A percentile compares a stretch with the other conserved stretches of the same genome.
Conservation (phyloP, 2,113 vertebrate genomes). For the Phrynocephalus versicolor region DNA sequence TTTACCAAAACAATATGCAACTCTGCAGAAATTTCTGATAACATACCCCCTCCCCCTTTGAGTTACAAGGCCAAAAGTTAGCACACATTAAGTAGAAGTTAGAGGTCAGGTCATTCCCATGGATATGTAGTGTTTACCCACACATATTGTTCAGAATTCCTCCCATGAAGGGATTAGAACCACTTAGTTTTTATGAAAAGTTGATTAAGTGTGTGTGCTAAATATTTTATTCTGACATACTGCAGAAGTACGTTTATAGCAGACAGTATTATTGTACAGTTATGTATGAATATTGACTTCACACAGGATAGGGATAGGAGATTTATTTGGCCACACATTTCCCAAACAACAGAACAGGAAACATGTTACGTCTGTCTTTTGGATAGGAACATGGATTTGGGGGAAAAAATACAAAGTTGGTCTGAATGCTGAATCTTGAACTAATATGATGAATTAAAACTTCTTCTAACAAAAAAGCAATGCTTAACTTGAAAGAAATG, state of each 20-base stretch:
- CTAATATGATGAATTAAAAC: background rate
- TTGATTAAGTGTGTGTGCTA: background rate
- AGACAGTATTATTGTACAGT: background rate
- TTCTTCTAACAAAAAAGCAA: background rate
- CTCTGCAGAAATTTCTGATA: slow-evolving; percentile 37
- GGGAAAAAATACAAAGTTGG: background rate
- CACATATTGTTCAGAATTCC: slow-evolving; percentile 25
- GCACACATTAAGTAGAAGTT: background rate
- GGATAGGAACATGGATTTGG: background rate
- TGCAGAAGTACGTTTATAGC: background rate
- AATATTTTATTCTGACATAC: slow-evolving; percentile 5
- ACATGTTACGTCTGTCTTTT: too few species aligned
- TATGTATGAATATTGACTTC: background rate
- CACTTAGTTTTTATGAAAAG: slow-evolving; percentile 44
- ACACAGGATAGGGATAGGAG: too few species aligned
- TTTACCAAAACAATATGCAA: slow-evolving; percentile 39
- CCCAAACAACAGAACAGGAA: too few species aligned
- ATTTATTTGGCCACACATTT: too few species aligned
- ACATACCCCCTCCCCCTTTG: background rate
- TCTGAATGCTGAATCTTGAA: background rate
- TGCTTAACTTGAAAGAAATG: background rate
- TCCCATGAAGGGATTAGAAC: slow-evolving; percentile 36
- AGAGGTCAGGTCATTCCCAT: slow-evolving; percentile 34
- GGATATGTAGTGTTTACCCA: slow-evolving; percentile 17
- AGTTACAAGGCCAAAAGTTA: background rate